These are phyloP conservation scores for Desoria tigrina DNA, from an alignment of 2,888 invertebrate species.

Conservation along the genomic window DNA sequence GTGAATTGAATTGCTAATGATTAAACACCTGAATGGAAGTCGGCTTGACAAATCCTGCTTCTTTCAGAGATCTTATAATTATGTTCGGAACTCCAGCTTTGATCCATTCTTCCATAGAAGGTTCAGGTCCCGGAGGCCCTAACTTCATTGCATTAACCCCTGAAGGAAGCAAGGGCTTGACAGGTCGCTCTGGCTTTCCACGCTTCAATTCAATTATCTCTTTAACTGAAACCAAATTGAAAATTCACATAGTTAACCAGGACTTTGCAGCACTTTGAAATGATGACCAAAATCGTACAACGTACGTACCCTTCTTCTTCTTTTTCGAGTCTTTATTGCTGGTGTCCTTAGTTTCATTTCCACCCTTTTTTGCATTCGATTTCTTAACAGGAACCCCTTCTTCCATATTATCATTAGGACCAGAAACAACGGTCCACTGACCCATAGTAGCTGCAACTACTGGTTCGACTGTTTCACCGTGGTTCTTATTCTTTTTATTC, in stretches of 20 bases:
- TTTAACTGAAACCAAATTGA: too few species aligned
- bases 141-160: conserved; percentile 26
- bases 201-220: background rate
- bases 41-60: conserved; percentile 75
- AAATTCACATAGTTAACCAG: background rate
- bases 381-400: too few species aligned
- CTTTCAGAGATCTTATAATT: conserved; percentile 72
- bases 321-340: conserved; percentile 28
- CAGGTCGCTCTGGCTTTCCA: conserved; percentile 29
- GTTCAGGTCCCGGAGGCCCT: background rate
- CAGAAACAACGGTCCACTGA: conserved; percentile 19
- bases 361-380: conserved; percentile 25
- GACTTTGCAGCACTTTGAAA: too few species aligned
- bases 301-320: conserved; percentile 16
- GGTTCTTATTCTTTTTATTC: background rate
- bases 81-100: conserved; percentile 64
- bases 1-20: background rate
- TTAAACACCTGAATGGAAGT: conserved; percentile 78
- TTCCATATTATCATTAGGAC: conserved; percentile 12
- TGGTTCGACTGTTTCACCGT: too few species aligned
- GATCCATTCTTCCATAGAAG: conserved; percentile 56
- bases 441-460: conserved; percentile 5
- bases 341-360: too few species aligned
- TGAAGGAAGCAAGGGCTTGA: conserved; percentile 20
- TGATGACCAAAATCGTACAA: too few species aligned